Conservation (phyloP, 2,888 invertebrate genomes). For the Dexiosoma caninum region DNA sequence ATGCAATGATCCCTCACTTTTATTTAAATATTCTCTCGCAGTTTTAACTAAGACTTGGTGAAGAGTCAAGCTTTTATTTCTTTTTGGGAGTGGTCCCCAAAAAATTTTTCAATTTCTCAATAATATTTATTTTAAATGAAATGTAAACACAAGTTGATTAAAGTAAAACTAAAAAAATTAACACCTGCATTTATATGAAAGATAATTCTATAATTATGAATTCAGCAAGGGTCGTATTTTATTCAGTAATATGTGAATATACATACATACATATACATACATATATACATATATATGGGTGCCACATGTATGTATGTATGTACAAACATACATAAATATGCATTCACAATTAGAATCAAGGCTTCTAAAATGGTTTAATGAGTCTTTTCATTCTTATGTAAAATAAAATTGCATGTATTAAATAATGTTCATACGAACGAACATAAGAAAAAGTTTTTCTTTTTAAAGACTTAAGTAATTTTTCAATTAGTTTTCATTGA, state of each 20-base stretch:
- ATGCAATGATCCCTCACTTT: conserved; percentile 20
- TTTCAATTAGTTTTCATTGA: too few species aligned
- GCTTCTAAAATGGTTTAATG: too few species aligned
- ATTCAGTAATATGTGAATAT: neutral
- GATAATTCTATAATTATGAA: conserved; percentile 21
- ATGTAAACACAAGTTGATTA: neutral
- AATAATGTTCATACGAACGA: too few species aligned
- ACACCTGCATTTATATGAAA: conserved; percentile 43
- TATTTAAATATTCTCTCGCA: neutral
- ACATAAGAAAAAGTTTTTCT: too few species aligned
- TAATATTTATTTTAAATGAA: neutral
- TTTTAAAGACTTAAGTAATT: too few species aligned
- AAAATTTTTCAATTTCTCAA: neutral
- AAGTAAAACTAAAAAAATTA: conserved; percentile 1
- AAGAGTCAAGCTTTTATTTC: conserved; percentile 53
- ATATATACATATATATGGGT: neutral
- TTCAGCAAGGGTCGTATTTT: conserved; percentile 6
- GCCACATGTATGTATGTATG: neutral
- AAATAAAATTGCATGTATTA: too few species aligned
- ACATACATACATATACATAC: neutral
- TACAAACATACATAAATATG: neutral
- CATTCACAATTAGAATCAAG: neutral
- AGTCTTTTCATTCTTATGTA: too few species aligned
- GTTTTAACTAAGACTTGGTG: conserved; percentile 37
- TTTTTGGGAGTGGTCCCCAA: conserved; percentile 63